Conservation (phyloP, 1,140 invertebrate genomes). For the Delia radicum region DNA sequence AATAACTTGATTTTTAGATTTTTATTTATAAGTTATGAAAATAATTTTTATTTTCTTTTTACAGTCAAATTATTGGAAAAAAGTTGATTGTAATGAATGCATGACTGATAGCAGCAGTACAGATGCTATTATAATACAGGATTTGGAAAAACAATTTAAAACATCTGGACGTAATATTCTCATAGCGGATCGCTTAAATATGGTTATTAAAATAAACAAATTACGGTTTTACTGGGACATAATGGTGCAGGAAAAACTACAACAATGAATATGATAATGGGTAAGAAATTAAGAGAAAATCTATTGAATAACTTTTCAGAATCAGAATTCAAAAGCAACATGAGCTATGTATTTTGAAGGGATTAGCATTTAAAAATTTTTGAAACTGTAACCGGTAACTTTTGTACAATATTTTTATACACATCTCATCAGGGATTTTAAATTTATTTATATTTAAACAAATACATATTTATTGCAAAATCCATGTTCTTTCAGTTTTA, state of each 20-base stretch:
- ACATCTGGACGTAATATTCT: constrained; percentile 38
- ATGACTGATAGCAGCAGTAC: constrained; percentile 29
- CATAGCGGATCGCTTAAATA: constrained; percentile 47
- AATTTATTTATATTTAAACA: too few species aligned
- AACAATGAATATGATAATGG: constrained; percentile 62
- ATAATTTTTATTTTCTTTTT: neutral
- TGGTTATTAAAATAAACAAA: constrained; percentile 59
- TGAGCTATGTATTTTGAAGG: too few species aligned
- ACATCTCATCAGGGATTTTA: too few species aligned
- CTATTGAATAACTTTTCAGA: too few species aligned
- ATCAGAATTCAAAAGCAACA: too few species aligned
- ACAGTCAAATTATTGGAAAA: constrained; percentile 43
- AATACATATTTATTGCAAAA: too few species aligned
- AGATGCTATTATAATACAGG: constrained; percentile 45
- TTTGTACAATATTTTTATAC: too few species aligned
- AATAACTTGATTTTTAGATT: neutral
- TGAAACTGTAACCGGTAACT: too few species aligned
- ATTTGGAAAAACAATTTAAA: constrained; percentile 45
- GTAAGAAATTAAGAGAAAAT: too few species aligned
- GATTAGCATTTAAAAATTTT: too few species aligned
- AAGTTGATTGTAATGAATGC: constrained; percentile 41
- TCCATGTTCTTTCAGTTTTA: neutral
- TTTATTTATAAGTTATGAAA: constrained; percentile 6
- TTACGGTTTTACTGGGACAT: constrained; percentile 69
- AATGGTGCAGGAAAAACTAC: constrained; percentile 76